Evolutionary conservation across 2,888 invertebrate species (phyloP).

Genomic region (Trichacis sp.): DNA sequence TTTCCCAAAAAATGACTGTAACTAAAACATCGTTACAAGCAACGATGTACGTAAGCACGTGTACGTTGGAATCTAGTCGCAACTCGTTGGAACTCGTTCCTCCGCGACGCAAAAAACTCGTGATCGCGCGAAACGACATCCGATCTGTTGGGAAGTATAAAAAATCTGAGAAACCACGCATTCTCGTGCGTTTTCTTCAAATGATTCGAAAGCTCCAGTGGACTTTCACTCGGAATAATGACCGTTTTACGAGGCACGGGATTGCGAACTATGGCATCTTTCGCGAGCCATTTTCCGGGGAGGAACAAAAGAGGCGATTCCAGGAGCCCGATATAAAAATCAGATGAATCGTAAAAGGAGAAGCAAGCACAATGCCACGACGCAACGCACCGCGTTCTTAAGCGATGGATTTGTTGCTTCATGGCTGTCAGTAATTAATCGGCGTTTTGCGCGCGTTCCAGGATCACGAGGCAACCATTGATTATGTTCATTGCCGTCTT

Average conservation of each 20-base stretch:
- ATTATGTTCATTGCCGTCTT: neutral
- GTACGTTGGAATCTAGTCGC: too few relatives aligned
- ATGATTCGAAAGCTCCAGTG: too few relatives aligned
- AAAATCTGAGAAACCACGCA: too few relatives aligned
- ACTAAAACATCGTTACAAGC: too few relatives aligned
- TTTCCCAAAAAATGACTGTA: too few relatives aligned
- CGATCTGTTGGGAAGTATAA: too few relatives aligned
- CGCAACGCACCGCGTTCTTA: neutral
- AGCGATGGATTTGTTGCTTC: neutral
- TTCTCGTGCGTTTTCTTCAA: too few relatives aligned
- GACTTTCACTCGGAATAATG: neutral
- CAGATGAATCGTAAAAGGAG: constrained; percentile 3
- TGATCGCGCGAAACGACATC: too few relatives aligned
- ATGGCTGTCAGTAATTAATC: constrained; percentile 7
- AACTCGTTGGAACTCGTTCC: too few relatives aligned
- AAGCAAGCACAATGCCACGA: constrained; percentile 3
- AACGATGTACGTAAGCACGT: too few relatives aligned
- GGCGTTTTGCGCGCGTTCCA: neutral
- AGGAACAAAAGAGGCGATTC: constrained; percentile 13
- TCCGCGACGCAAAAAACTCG: too few relatives aligned
- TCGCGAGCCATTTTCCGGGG: constrained; percentile 11
- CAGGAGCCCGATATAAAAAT: constrained; percentile 8
- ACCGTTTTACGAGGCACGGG: neutral
- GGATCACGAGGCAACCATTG: neutral
- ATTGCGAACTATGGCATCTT: constrained; percentile 9